Base-by-base conservation (phyloP, 2,888 invertebrate species). In the Lithophane semibrunnea region DNA sequence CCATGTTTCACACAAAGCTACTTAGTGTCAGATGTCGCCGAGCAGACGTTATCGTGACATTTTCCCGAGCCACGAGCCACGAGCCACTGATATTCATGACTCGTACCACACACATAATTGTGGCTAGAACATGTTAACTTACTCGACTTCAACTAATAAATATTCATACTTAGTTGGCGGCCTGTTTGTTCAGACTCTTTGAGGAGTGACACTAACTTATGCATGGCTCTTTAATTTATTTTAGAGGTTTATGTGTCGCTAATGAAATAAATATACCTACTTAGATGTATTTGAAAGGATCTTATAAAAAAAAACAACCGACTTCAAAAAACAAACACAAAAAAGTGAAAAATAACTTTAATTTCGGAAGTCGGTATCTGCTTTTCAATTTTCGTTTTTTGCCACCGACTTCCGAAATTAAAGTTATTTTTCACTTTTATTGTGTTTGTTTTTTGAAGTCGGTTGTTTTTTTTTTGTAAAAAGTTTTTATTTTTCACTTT, bases 141-240 rank as follows among this genome's bases (percentile, higher is more conserved):
- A 81, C 67, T 73, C 80, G 72, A 67, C 21, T 79, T 56, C n/a
- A 73, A 37, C 47, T 80, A 63, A 84, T 82, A 84, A 66, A 84
- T 82, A 82, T 82, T 84, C 81, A 80, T 82, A 69, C 52, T 44
- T 49, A 70, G 69, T 65, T 79, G 73, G 60, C 44, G 61, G 61
- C 44, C 68, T 69, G 81, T 65, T 82, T 56, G 54, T 54, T 16
- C 21, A 21, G 60, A 65, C 64, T 74, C 81, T 81, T 79, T 69
- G 74, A 73, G 13, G 56, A 61, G 60, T 80, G 58, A 4, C 44
- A 49, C 66, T 84, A 61, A 84, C 68, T 44, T 80, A 80, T 67
- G 64, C 85, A 60, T 65, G 24, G 24, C 42, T 65, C 80, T 84
- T 84, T 68, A 64, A 18, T 54, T 77, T 29, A 29, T 9, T 18